phyloP scores from a whole-genome alignment of 92 coral and sea anemone genomes.

The Muricea muricata region DNA sequence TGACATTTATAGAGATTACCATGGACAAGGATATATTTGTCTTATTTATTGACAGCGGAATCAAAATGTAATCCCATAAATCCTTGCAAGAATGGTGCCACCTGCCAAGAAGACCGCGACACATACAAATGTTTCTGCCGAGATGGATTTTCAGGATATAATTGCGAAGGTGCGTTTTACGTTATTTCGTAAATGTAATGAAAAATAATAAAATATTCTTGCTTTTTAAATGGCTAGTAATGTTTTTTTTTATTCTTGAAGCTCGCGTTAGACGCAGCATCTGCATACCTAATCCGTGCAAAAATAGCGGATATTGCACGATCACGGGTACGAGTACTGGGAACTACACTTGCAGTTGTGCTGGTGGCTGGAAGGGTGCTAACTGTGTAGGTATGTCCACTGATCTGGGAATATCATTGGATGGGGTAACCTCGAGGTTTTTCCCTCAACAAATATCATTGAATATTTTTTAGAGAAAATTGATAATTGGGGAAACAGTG shows the following conservation, averaged over 20 bases:
- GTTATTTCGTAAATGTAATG: too few species aligned
- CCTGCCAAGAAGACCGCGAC: slow-evolving; percentile 80
- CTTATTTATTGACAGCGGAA: slow-evolving; percentile 82
- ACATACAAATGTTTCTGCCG: slow-evolving; percentile 86
- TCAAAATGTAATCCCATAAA: slow-evolving; percentile 94
- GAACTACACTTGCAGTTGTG: slow-evolving; percentile 77
- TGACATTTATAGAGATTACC: too few species aligned
- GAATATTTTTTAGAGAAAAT: slow-evolving; percentile 25
- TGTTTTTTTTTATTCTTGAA: too few species aligned
- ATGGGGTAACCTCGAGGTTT: background rate
- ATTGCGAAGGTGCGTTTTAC: slow-evolving; percentile 99
- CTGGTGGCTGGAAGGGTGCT: slow-evolving; percentile 72
- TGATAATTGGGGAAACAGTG: slow-evolving; percentile 38
- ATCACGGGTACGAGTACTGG: slow-evolving; percentile 68
- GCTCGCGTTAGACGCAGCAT: slow-evolving; percentile 57
- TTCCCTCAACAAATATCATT: background rate
- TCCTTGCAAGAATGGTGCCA: slow-evolving; percentile 90
- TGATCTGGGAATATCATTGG: background rate
- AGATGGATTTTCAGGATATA: slow-evolving; percentile 77
- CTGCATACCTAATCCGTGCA: slow-evolving; percentile 85
- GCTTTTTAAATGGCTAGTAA: too few species aligned
- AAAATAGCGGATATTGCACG: slow-evolving; percentile 79
- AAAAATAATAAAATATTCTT: too few species aligned
- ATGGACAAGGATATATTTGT: too few species aligned
- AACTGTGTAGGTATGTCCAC: slow-evolving; percentile 72